A percentile compares a stretch with the other conserved stretches of the same genome.
Evolutionary conservation across 2,888 invertebrate genomes (phyloP).

Genomic region (Meghimatium bilineatum): DNA sequence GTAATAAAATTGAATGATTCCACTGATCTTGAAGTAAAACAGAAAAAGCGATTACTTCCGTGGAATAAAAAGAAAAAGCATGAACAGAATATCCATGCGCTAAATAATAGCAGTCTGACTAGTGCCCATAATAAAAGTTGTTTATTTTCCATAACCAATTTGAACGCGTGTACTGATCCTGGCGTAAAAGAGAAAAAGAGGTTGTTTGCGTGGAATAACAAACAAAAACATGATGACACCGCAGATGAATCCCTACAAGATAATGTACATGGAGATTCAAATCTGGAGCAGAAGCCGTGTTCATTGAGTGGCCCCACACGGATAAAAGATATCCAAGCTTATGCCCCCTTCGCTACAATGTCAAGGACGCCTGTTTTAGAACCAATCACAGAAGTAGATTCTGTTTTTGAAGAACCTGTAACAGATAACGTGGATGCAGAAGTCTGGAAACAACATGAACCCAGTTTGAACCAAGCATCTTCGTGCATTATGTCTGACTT

Average conservation of each 20-base stretch:
- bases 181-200: background rate
- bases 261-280: background rate
- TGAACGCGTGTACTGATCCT: background rate
- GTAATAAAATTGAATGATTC: background rate
- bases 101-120: too few relatives aligned
- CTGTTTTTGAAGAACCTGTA: background rate
- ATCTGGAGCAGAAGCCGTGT: background rate
- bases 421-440: background rate
- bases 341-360: background rate
- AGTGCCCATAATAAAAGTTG: too few relatives aligned
- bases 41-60: background rate
- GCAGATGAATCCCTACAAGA: too few relatives aligned
- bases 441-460: background rate
- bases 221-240: background rate
- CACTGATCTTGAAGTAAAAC: background rate
- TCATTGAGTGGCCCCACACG: background rate
- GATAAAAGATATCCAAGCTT: background rate
- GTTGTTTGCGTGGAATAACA: background rate
- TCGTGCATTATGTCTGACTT: too few relatives aligned
- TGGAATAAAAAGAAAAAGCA: background rate
- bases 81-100: background rate
- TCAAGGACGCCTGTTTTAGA: background rate
- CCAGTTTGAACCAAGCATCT: background rate
- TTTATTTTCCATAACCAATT: background rate
- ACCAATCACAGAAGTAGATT: constrained; percentile 5